Evolutionary conservation across 2,888 invertebrate species (phyloP), one percentile per base, ranked within the genome.

Genomic region (Dinocampus coccinellae): DNA sequence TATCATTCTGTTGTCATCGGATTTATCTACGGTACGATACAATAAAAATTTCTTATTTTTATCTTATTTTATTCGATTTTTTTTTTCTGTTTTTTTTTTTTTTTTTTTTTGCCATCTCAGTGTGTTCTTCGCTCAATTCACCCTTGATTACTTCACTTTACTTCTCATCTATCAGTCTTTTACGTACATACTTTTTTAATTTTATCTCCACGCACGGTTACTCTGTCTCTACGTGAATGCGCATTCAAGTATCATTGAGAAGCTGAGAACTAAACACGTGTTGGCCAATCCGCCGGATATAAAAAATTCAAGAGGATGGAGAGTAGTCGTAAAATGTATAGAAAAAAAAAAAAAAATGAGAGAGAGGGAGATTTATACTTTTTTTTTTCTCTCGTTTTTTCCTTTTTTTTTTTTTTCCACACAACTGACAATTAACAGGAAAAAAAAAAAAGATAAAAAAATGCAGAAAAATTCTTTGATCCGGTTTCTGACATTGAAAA

Each of bases 181-280:
- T 3, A 29, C 3, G 11, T 60, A 65, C 55, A 53, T 34, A 55
- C 33, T 65, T 53, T 66, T 66, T 66, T 42, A 52, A 66, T 66
- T 66, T 66, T 24, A 66, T 66, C 57, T 57, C 16, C 66, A 66
- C 57, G 39, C 47, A 66, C 57, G 55, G 39, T 57, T 57, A 24
- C 39, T 42, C 3, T 29, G 29, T 7, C 47, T 47, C 47, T 47
- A 16, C 47, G 6, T 47, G 47, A n/a, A 47, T 47, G 47, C 20
- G 16, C 47, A 16, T 47, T 57, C 42, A 52, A 69, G 65, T 66
- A 71, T 72, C 69, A 62, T 76, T 61, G 61, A 57, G 60, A 69
- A 72, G 66, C 77, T 77, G 77, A 68, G 77, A 77, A 76, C 69
- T 58, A 63, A 64, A 65, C 75, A 73, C 69, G 65, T 73, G 76